phyloP scores from a whole-genome alignment of 2,113 vertebrate species.

The Oophaga pumilio region DNA sequence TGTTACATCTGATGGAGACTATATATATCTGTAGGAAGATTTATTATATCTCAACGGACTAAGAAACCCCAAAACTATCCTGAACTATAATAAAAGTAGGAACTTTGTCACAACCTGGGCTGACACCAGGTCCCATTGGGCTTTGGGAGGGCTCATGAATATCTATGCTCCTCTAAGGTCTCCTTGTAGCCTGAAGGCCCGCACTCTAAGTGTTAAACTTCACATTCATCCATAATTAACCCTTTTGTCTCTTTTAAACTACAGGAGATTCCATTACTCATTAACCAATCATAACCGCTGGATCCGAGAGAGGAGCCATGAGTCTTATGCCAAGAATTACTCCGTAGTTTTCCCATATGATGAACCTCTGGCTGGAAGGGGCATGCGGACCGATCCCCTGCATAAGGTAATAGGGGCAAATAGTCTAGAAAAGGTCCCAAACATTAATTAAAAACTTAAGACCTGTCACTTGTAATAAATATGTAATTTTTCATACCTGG shows the following conservation, averaged over 20 bases:
- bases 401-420: conserved; percentile 77
- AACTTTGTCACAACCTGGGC: not conserved
- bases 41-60: not conserved
- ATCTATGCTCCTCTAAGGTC: not conserved
- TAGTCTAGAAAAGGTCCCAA: not conserved
- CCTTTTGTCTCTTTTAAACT: not conserved
- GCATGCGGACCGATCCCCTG: conserved; percentile 84
- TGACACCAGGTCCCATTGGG: not conserved
- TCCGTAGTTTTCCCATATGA: conserved; percentile 91
- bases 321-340: conserved; percentile 96
- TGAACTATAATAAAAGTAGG: not conserved
- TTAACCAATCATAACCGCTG: conserved; percentile 82
- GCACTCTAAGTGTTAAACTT: not conserved
- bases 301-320: conserved; percentile 93
- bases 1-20: not conserved
- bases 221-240: not conserved
- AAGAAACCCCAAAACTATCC: not conserved
- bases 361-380: conserved; percentile 89
- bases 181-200: not conserved
- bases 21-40: not conserved
- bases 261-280: conserved; percentile 87
- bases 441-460: not conserved
- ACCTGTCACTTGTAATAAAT: too few relatives aligned
- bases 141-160: not conserved
- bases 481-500: too few relatives aligned